Base-by-base conservation (phyloP, 2,797 vertebrate genomes). In the Tauraco hartlaubi region DNA sequence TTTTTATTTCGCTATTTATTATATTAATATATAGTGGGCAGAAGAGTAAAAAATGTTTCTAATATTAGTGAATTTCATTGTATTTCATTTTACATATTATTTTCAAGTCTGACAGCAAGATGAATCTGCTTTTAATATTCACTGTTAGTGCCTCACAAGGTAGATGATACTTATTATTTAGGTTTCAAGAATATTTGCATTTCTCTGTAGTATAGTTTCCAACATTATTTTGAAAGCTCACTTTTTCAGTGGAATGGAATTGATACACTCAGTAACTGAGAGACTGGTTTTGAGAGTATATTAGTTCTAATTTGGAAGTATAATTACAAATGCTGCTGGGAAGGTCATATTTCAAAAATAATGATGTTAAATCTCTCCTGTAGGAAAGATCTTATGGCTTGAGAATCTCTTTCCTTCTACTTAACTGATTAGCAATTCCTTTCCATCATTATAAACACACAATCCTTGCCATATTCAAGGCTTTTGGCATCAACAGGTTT, bases 291-390 rank as follows among this genome's bases (percentile, higher is more conserved):
- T 91, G 51, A 92, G 74, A 86, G 69, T 75, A 7, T 62, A 87
- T 95, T 90, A 72, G 12, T 86, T 96, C 71, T 97, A 91, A 96
- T 97, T 97, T 97, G 94, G 61, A 90, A 91, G 48, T 84, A 91
- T 92, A 97, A 96, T 97, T 97, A 95, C 66, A 94, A 78, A 95
- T 81, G 55, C 83, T 96, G 44, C 68, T 52, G 25, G 56, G 92
- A 97, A 97, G 94, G 67, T 96, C 80, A 81, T 94, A 81, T 97
- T 96, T 97, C 76, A 98, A 93, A 97, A 96, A 96, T 87, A 96
- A 96, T 74, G 29, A 85, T 95, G 59, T 64, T 90, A 90, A 95
- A 92, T 96, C 52, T 94, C 64, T 94, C 81, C 74, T 88, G 23
- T 68, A 95, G 54, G 68, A 95, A 94, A 94, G 41, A 23, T 92